Conservation (phyloP, 1,140 invertebrate genomes). For the Chrysomallon squamiferum region DNA sequence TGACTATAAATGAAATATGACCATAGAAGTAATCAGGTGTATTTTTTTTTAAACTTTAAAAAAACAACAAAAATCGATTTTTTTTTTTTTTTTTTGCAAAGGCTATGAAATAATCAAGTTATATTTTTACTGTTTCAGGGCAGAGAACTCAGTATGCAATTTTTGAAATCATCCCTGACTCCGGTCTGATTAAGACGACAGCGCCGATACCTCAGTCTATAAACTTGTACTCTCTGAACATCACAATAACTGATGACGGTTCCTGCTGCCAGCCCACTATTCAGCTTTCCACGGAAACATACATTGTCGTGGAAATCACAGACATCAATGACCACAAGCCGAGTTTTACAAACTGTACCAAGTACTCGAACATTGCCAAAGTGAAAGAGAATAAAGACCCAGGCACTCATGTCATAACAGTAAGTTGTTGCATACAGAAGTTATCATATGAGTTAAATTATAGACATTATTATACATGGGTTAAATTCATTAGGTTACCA, state of each 20-base stretch:
- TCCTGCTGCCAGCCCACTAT: slow-evolving; percentile 40
- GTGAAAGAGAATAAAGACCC: slow-evolving; percentile 40
- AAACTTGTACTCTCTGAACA: slow-evolving; percentile 32
- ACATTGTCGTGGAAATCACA: slow-evolving; percentile 33
- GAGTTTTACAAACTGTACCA: slow-evolving; percentile 32
- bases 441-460: no score
- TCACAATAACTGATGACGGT: slow-evolving; percentile 52
- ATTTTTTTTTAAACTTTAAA: no score
- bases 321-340: slow-evolving; percentile 53
- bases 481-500: no score
- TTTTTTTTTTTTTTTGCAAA: no score
- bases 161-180: slow-evolving; percentile 40
- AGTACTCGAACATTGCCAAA: slow-evolving; percentile 30
- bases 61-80: background rate
- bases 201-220: slow-evolving; percentile 25
- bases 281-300: slow-evolving; percentile 21
- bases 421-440: no score
- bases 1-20: no score
- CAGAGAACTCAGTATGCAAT: slow-evolving; percentile 8
- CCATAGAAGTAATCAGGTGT: no score
- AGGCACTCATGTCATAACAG: slow-evolving; percentile 37
- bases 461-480: no score
- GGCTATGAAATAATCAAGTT: no score
- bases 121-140: no score
- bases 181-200: slow-evolving; percentile 40